Percentiles rank a stretch among this genome's conserved stretches.
These are phyloP conservation scores for Drosophila aldrichi DNA, from an alignment of 2,888 invertebrate species.

Conservation along the genomic window DNA sequence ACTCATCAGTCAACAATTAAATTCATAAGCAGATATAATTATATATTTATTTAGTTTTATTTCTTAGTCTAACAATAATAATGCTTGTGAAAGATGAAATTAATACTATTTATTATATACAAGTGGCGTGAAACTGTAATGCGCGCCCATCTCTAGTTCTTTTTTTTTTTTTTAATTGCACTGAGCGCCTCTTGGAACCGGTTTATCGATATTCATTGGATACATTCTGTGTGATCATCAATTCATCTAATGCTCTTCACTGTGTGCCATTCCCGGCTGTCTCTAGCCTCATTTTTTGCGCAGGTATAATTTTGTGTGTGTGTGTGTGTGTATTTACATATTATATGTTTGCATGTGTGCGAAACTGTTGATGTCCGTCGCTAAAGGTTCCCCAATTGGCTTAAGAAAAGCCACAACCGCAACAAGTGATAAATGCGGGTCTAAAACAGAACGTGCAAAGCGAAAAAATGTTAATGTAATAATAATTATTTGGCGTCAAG, in stretches of 20 bases:
- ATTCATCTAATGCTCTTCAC: slow-evolving; percentile 21
- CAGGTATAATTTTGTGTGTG: background rate
- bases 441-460: slow-evolving; percentile 31
- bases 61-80: no score
- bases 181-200: slow-evolving; percentile 21
- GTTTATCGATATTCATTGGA: slow-evolving; percentile 27
- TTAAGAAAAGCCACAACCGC: slow-evolving; percentile 39
- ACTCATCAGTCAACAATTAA: background rate
- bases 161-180: background rate
- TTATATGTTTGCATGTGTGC: slow-evolving; percentile 1
- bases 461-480: slow-evolving; percentile 67
- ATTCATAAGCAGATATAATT: background rate
- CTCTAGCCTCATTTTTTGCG: slow-evolving; percentile 45
- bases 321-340: background rate
- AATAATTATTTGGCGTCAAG: slow-evolving; percentile 64
- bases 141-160: background rate
- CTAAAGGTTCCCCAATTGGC: slow-evolving; percentile 66
- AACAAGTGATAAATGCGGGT: slow-evolving; percentile 34
- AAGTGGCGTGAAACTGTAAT: no score
- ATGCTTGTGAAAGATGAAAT: no score
- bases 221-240: slow-evolving; percentile 26
- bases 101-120: no score
- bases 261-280: slow-evolving; percentile 12
- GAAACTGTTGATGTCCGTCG: slow-evolving; percentile 36
- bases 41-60: background rate